phyloP scores from a whole-genome alignment of 2,113 vertebrate genomes.

The Cottus gobio region DNA sequence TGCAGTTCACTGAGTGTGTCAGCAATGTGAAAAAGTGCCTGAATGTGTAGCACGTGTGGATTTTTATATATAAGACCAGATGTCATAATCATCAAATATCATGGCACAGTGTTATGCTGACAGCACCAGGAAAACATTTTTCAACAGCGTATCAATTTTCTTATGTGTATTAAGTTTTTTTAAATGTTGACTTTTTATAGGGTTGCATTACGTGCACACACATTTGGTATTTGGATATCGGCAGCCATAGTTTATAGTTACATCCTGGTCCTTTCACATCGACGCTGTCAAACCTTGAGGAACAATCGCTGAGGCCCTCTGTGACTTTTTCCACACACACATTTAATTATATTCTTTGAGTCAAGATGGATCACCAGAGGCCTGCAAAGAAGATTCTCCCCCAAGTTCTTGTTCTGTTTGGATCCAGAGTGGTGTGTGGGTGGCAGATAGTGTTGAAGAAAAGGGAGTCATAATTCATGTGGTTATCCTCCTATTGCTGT shows the following conservation, averaged over 20 bases:
- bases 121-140: too few species aligned
- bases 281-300: not conserved
- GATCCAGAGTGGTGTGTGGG: not conserved
- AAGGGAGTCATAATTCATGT: conserved; percentile 2
- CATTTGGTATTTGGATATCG: not conserved
- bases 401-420: not conserved
- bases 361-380: not conserved
- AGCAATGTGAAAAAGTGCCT: too few species aligned
- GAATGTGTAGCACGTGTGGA: too few species aligned
- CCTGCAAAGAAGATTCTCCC: not conserved
- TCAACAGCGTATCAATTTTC: not conserved
- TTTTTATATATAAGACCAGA: too few species aligned
- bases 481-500: not conserved
- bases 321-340: not conserved
- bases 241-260: not conserved
- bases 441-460: not conserved
- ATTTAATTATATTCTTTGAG: conserved; percentile 7
- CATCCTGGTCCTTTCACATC: not conserved
- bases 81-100: too few species aligned
- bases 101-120: too few species aligned
- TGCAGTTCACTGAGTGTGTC: too few species aligned
- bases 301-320: not conserved
- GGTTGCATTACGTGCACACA: not conserved
- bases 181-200: too few species aligned
- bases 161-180: not conserved